Evolutionary conservation across 2,797 vertebrate genomes (phyloP).

Genomic region (Eospalax fontanierii): DNA sequence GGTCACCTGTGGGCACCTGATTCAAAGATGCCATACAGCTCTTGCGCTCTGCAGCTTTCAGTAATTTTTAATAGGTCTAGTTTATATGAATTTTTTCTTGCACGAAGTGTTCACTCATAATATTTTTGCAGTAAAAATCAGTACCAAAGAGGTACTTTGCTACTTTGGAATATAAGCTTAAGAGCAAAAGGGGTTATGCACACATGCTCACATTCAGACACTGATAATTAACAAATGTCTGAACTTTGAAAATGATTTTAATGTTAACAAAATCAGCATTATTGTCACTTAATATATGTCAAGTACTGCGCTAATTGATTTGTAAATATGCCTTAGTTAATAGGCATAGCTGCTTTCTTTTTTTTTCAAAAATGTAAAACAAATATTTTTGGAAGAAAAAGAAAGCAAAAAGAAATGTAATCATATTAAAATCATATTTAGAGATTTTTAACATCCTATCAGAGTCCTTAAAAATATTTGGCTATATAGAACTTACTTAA

Average conservation of each 20-base stretch:
- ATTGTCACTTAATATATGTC: background rate
- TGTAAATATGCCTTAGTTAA: background rate
- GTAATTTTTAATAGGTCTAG: constrained; percentile 10
- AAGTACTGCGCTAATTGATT: background rate
- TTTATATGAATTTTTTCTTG: background rate
- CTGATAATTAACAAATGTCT: background rate
- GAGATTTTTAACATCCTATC: too few species aligned
- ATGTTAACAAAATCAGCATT: background rate
- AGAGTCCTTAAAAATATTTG: too few species aligned
- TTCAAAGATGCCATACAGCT: background rate
- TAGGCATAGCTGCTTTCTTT: background rate
- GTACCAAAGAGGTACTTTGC: background rate
- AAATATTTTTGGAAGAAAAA: too few species aligned
- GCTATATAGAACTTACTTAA: too few species aligned
- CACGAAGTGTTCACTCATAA: background rate
- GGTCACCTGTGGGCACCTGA: background rate
- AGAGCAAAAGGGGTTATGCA: background rate
- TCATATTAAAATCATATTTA: too few species aligned
- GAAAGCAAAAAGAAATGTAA: too few species aligned
- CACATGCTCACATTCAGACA: background rate
- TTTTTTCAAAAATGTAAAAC: too few species aligned
- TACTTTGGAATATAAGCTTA: background rate
- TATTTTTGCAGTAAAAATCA: background rate
- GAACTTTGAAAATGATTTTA: background rate
- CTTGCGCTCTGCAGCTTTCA: constrained; percentile 9